Evolutionary conservation across 2,888 invertebrate genomes (phyloP).

Genomic region (Allolobophora icterica): DNA sequence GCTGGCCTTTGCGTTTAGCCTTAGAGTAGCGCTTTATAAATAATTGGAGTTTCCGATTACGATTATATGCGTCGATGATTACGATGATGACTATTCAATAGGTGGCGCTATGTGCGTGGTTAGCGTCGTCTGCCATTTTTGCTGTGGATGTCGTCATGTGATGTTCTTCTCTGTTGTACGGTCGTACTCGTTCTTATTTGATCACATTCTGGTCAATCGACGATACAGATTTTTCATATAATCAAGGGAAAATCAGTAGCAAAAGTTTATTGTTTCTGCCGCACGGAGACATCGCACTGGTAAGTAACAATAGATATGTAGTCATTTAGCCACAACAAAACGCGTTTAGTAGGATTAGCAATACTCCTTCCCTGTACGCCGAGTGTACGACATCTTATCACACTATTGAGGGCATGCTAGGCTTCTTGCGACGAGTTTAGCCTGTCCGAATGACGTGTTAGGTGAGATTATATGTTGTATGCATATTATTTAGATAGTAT

Average conservation of each 20-base stretch:
- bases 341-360: neutral
- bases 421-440: neutral
- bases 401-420: neutral
- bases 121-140: neutral
- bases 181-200: neutral
- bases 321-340: neutral
- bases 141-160: neutral
- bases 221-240: neutral
- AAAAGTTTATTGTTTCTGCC: neutral
- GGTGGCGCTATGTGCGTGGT: neutral
- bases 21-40: too few relatives aligned
- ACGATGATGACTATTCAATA: neutral
- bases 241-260: neutral
- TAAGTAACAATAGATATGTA: neutral
- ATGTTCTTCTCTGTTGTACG: neutral
- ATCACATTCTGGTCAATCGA: neutral
- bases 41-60: too few relatives aligned
- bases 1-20: too few relatives aligned
- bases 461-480: neutral
- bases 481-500: neutral
- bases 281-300: neutral
- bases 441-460: neutral
- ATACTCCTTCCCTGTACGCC: neutral
- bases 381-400: neutral
- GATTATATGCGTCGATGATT: too few relatives aligned